Evolutionary conservation across 2,888 invertebrate genomes (phyloP).

Genomic region (Carabus problematicus): DNA sequence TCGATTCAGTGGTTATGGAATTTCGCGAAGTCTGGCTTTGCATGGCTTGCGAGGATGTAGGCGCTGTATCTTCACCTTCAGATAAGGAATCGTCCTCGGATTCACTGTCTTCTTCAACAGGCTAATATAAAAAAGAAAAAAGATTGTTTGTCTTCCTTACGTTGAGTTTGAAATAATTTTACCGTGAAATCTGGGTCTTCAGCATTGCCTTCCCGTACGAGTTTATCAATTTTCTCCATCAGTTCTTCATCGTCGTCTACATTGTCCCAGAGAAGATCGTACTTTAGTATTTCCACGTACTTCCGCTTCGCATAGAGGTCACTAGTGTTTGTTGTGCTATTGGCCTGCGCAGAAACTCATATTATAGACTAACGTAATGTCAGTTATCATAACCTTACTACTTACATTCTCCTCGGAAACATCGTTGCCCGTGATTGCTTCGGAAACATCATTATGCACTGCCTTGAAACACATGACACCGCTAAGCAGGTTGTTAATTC

Average conservation of each 20-base stretch:
- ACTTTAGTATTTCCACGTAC: conserved; percentile 33
- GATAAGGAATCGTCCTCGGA: conserved; percentile 38
- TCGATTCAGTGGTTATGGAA: conserved; percentile 29
- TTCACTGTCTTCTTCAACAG: conserved; percentile 26
- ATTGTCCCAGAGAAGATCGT: conserved; percentile 27
- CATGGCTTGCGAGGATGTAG: conserved; percentile 2
- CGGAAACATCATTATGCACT: conserved; percentile 27
- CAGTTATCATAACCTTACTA: neutral
- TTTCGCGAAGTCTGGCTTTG: conserved; percentile 22
- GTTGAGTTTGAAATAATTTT: neutral
- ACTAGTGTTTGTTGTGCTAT: conserved; percentile 1
- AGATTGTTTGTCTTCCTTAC: neutral
- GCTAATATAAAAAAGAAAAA: conserved; percentile 15
- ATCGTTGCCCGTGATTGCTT: conserved; percentile 22
- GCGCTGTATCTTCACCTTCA: conserved; percentile 29
- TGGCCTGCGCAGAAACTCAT: neutral
- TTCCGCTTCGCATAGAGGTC: conserved; percentile 24
- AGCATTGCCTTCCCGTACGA: conserved; percentile 21
- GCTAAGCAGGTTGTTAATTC: conserved; percentile 24
- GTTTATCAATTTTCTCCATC: conserved; percentile 27
- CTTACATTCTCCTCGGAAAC: conserved; percentile 21
- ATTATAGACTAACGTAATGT: neutral
- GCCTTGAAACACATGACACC: conserved; percentile 19
- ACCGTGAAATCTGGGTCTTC: conserved; percentile 32
- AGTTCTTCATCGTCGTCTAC: conserved; percentile 37